Percentiles rank a stretch among this genome's conserved stretches.
These are phyloP conservation scores for Callipepla squamata DNA, from an alignment of 2,113 vertebrate species.

Conservation along the genomic window DNA sequence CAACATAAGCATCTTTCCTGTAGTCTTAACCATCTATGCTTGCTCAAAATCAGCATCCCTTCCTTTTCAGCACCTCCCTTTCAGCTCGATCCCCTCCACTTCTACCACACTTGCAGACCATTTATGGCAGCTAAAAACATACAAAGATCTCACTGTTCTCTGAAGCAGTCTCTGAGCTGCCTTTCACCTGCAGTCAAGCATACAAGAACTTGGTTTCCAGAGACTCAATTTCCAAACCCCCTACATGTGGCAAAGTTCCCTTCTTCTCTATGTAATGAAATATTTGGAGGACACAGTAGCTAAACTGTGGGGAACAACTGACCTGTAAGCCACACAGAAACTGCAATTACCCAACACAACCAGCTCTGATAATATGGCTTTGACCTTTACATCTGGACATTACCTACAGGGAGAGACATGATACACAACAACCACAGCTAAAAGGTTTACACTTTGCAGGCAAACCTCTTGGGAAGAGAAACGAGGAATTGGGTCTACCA, in stretches of 20 bases:
- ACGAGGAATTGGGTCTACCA: not conserved
- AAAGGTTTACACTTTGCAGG: not conserved
- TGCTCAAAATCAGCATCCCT: not conserved
- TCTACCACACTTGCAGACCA: not conserved
- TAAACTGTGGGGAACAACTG: not conserved
- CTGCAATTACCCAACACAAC: not conserved
- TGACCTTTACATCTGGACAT: not conserved
- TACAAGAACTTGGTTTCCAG: not conserved
- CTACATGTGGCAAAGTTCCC: not conserved
- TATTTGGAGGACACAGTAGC: not conserved
- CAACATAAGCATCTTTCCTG: not conserved
- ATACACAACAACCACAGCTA: not conserved
- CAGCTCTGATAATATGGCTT: not conserved
- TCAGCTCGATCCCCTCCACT: not conserved
- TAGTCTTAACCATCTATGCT: not conserved
- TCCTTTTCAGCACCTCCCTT: not conserved
- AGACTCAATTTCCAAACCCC: not conserved
- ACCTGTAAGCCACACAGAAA: not conserved
- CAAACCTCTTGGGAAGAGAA: not conserved
- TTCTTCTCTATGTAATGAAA: not conserved
- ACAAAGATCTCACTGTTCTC: not conserved
- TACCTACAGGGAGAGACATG: not conserved
- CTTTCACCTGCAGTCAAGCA: constrained; percentile 16
- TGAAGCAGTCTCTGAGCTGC: not conserved
- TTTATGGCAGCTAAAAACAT: not conserved